Percentiles rank a stretch among this genome's conserved stretches.
Conservation (phyloP, 2,113 vertebrate genomes). For the Charadrius vociferus region DNA sequence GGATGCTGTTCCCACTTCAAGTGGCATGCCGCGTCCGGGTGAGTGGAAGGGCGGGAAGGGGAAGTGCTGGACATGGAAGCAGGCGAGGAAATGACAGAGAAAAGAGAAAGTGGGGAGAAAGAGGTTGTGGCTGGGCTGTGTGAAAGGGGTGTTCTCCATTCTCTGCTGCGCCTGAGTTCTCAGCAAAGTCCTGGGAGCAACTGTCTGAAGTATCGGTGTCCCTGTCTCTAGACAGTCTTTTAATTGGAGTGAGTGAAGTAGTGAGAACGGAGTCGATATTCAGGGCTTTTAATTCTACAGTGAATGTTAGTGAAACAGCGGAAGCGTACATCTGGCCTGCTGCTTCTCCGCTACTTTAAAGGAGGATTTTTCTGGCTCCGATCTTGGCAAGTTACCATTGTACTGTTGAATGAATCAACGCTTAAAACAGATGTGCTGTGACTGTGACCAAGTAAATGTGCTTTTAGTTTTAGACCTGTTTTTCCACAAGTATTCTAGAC, state of each 20-base stretch:
- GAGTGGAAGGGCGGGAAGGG: neutral
- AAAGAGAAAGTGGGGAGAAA: neutral
- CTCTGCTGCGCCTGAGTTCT: neutral
- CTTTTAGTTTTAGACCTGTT: neutral
- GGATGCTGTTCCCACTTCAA: neutral
- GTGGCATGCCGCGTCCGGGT: rapidly evolving
- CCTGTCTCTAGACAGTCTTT: neutral
- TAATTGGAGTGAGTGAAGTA: neutral
- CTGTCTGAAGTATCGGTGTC: neutral
- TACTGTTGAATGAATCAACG: neutral
- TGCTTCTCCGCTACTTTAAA: neutral
- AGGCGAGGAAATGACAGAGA: neutral
- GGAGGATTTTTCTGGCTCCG: neutral
- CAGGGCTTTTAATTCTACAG: neutral
- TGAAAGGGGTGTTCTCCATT: rapidly evolving
- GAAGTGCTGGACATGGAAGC: neutral
- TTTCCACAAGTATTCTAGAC: neutral
- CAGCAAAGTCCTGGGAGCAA: neutral
- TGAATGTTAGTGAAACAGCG: rapidly evolving
- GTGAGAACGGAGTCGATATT: neutral
- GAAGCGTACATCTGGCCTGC: neutral
- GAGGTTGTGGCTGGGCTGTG: neutral
- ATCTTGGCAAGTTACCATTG: rapidly evolving
- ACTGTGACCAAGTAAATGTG: neutral
- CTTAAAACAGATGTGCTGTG: neutral